Evolutionary conservation across 1,140 invertebrate species (phyloP), one percentile per base, ranked within the genome.

Genomic region (Epicauta chinensis): DNA sequence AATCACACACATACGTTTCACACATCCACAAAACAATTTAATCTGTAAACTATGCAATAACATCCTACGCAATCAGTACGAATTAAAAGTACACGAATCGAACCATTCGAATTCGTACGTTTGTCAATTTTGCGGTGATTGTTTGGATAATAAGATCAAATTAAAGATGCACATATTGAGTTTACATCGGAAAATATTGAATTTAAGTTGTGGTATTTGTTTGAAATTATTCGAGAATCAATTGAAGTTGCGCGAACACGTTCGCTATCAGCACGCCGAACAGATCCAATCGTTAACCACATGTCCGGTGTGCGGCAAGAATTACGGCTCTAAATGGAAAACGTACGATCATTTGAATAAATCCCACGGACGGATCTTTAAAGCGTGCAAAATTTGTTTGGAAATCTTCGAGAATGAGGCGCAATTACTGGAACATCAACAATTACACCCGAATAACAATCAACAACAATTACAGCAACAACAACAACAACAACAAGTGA

Each of bases 91-190:
- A 4, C 80, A 81, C 61, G 65, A 69, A 15, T 71, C 72, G 16
- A 76, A 80, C 56, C 80, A 82, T 53, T 71, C 72, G 13, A 73
- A 67, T 13, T 72, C 73, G 0, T 75, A 77, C 41, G 72, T 78
- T n/a, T 82, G 80, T 51, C 77, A 78, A 45, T 80, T 79, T 51
- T 82, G 80, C 51, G 80, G 75, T 2, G 80, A 82, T 56, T 71
- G 77, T 0, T 71, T 80, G 1, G 72, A 77, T 6, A 79, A 76
- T 51, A 79, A 80, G 54, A 62, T 80, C 1, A 81, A 79, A 54
- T 55, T 81, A 1, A 79, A 80, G 51, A 80, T 79, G 75, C 80
- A 81, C 50, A 72, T 81, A 2, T 55, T 79, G 36, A 75, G 74
- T 4, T 56, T 78, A 30, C 76, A 79, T 50, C 62, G 76, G 11